Percentiles rank a stretch among this genome's conserved stretches.
phyloP scores from a whole-genome alignment of 1,140 invertebrate species.

The Heliconius melpomene region DNA sequence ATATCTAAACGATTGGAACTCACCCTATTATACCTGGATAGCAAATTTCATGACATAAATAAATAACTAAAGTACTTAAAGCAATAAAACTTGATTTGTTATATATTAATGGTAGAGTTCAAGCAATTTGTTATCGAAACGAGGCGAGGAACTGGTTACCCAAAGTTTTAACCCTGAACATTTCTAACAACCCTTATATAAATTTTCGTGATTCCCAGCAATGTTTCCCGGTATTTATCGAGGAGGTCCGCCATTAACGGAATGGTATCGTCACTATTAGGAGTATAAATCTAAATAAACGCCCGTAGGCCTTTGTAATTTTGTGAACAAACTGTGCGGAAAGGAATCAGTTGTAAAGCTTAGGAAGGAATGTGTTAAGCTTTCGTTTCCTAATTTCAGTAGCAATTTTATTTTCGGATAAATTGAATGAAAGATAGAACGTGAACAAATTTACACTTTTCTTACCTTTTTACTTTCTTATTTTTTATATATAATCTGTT shows the following conservation, averaged over 20 bases:
- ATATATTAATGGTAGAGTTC: background rate
- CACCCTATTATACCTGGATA: background rate
- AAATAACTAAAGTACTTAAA: background rate
- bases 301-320: conserved; percentile 26
- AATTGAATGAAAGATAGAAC: too few species aligned
- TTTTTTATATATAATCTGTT: too few species aligned
- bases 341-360: conserved; percentile 15
- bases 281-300: conserved; percentile 29
- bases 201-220: conserved; percentile 18
- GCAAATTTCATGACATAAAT: background rate
- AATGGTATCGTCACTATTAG: conserved; percentile 29
- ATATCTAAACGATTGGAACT: too few species aligned
- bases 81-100: background rate
- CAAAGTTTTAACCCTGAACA: background rate
- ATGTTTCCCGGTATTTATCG: conserved; percentile 29
- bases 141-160: background rate
- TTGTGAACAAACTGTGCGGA: conserved; percentile 9
- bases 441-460: too few species aligned
- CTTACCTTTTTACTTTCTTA: too few species aligned
- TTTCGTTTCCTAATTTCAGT: background rate
- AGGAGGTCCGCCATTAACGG: conserved; percentile 15
- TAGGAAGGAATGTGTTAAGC: conserved; percentile 1
- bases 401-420: background rate
- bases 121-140: background rate
- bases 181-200: conserved; percentile 4